Evolutionary conservation across 1,140 invertebrate species (phyloP).

Genomic region (Aphaenogaster floridana): DNA sequence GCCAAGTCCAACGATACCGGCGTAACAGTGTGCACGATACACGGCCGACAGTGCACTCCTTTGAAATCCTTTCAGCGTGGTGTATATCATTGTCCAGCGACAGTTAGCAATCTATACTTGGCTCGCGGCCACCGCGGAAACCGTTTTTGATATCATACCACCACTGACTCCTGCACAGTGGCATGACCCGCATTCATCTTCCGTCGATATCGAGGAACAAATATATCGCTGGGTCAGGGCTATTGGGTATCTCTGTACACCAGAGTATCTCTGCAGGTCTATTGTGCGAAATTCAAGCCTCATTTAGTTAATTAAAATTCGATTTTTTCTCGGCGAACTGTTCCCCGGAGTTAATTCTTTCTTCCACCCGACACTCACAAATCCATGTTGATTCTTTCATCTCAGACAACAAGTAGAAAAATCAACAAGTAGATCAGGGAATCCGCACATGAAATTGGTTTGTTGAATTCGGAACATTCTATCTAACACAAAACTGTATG

Average conservation of each 20-base stretch:
- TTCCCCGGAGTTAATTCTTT: neutral
- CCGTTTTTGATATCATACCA: constrained; percentile 70
- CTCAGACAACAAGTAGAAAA: neutral
- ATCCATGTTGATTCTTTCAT: neutral
- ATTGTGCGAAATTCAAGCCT: neutral
- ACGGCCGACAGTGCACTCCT: constrained; percentile 25
- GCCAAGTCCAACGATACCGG: constrained; percentile 19
- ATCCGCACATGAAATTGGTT: neutral
- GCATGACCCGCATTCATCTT: constrained; percentile 53
- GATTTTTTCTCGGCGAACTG: neutral
- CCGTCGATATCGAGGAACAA: constrained; percentile 57
- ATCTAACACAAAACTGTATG: neutral
- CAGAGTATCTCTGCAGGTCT: neutral
- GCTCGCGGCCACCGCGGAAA: constrained; percentile 64
- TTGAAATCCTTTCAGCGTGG: constrained; percentile 66
- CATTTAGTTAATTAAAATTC: neutral
- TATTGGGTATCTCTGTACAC: neutral
- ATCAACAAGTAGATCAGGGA: neutral
- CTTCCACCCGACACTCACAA: neutral
- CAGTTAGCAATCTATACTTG: constrained; percentile 74
- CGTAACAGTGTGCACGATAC: constrained; percentile 6
- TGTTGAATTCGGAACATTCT: neutral
- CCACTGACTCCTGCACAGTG: constrained; percentile 12
- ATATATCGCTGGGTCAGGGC: constrained; percentile 30
- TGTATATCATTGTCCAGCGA: constrained; percentile 71